phyloP scores from a whole-genome alignment of 2,113 vertebrate species.

The Oncorhynchus kisutch region DNA sequence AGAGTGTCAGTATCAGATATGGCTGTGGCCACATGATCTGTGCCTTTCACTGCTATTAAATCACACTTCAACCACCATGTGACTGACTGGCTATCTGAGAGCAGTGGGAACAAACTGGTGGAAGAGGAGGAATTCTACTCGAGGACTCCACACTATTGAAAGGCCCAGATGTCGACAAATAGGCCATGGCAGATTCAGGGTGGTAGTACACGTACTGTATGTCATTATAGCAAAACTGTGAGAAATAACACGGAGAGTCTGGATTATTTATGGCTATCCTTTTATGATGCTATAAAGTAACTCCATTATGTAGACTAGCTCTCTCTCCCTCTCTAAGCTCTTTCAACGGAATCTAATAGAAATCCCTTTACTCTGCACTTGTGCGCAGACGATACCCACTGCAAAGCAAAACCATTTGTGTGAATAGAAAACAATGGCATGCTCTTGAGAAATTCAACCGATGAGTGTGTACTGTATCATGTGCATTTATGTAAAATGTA shows the following conservation, averaged over 20 bases:
- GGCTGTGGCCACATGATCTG: conserved; percentile 42
- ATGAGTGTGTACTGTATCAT: conserved; percentile 39
- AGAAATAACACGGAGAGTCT: conserved; percentile 28
- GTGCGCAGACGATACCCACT: background rate
- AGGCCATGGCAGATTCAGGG: background rate
- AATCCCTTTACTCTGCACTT: conserved; percentile 10
- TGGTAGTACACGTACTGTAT: background rate
- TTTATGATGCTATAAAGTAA: conserved; percentile 27
- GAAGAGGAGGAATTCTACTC: background rate
- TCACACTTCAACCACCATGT: conserved; percentile 39
- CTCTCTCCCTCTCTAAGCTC: background rate
- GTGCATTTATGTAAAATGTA: conserved; percentile 68
- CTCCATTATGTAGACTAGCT: conserved; percentile 14
- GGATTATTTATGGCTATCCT: conserved; percentile 40
- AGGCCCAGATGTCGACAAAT: too few species aligned
- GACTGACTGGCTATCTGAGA: conserved; percentile 30
- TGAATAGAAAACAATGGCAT: conserved; percentile 45
- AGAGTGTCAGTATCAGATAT: conserved; percentile 34
- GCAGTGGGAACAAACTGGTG: conserved; percentile 35
- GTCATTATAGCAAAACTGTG: background rate
- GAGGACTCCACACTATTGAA: background rate
- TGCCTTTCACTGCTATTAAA: conserved; percentile 40
- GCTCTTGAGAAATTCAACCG: conserved; percentile 50
- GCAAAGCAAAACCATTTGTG: conserved; percentile 13
- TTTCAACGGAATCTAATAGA: conserved; percentile 14